These are phyloP conservation scores for Spicauda simplicius DNA, from an alignment of 2,888 invertebrate species.

Conservation along the genomic window DNA sequence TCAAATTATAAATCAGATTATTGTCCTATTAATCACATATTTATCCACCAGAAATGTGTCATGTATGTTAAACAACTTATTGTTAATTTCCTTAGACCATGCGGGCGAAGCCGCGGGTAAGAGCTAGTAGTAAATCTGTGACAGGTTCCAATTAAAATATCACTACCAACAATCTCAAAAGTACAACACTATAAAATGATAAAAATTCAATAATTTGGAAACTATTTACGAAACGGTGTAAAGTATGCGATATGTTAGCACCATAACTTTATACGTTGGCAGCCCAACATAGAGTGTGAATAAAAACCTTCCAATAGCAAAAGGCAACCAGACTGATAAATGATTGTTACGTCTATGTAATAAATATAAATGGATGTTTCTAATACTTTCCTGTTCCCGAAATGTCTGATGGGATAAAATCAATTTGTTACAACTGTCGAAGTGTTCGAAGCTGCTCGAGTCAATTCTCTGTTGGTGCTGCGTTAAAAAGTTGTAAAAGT, in stretches of 20 bases:
- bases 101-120: too few relatives aligned
- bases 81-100: too few relatives aligned
- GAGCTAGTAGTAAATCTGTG: too few relatives aligned
- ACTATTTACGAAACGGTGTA: not conserved
- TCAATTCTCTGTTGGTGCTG: not conserved
- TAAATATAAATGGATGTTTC: constrained; percentile 27
- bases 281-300: not conserved
- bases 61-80: too few relatives aligned
- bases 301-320: too few relatives aligned
- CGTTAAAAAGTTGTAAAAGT: not conserved
- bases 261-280: not conserved
- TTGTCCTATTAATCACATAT: too few relatives aligned
- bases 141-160: too few relatives aligned
- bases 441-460: constrained; percentile 1
- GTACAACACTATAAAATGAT: too few relatives aligned
- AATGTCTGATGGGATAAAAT: constrained; percentile 16
- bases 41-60: too few relatives aligned
- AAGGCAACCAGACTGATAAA: constrained; percentile 13
- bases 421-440: constrained; percentile 15
- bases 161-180: not conserved
- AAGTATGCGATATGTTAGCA: too few relatives aligned
- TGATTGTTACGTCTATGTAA: constrained; percentile 14
- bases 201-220: not conserved
- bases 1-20: too few relatives aligned
- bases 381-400: constrained; percentile 1